Conservation (phyloP, 1,140 invertebrate species). For the Piezodorus guildinii region DNA sequence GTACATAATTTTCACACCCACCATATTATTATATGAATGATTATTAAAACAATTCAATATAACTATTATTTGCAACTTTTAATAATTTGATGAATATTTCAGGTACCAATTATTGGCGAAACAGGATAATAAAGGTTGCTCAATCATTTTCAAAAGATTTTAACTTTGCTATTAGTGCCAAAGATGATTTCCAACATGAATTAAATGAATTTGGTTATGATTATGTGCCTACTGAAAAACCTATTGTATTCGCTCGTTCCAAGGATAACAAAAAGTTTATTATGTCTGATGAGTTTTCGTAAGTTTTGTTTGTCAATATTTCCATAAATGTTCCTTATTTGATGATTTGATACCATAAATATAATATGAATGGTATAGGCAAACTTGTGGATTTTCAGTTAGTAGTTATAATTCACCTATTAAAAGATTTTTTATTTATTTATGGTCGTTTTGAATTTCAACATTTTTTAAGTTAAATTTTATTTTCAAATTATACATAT, state of each 20-base stretch:
- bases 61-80: not conserved
- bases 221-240: slow-evolving; percentile 78
- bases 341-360: too few species aligned
- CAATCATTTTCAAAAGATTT: slow-evolving; percentile 67
- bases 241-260: slow-evolving; percentile 72
- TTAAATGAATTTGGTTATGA: slow-evolving; percentile 88
- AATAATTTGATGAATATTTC: slow-evolving; percentile 19
- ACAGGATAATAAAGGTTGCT: slow-evolving; percentile 89
- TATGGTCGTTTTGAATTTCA: not conserved
- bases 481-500: too few species aligned
- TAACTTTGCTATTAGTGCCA: slow-evolving; percentile 81
- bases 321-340: too few species aligned
- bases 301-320: slow-evolving; percentile 30
- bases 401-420: not conserved
- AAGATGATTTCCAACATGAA: slow-evolving; percentile 87
- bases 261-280: slow-evolving; percentile 78
- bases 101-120: slow-evolving; percentile 99
- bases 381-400: too few species aligned
- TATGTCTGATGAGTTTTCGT: slow-evolving; percentile 83
- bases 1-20: too few species aligned
- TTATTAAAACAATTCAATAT: not conserved
- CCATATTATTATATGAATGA: too few species aligned
- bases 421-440: not conserved
- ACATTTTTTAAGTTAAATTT: too few species aligned
- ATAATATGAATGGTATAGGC: too few species aligned